Percentiles rank a stretch among this genome's conserved stretches.
These are phyloP conservation scores for Aleiodes sp. DNA, from an alignment of 1,140 invertebrate species.

Conservation along the genomic window DNA sequence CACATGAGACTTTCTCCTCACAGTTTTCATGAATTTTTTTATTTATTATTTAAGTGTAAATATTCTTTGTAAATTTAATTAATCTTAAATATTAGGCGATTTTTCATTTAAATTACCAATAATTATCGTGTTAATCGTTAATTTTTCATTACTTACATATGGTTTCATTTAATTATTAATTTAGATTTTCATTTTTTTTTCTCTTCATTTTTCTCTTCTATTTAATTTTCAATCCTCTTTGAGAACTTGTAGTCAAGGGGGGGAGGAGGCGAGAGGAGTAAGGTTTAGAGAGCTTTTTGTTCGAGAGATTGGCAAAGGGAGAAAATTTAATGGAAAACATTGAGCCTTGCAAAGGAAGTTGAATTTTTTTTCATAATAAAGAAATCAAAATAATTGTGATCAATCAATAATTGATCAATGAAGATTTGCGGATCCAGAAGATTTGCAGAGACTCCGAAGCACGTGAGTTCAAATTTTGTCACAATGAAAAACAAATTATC, in stretches of 20 bases:
- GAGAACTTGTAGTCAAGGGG: constrained; percentile 37
- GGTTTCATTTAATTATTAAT: constrained; percentile 20
- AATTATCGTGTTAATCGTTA: constrained; percentile 30
- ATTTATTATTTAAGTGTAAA: constrained; percentile 52
- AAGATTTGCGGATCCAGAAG: not conserved
- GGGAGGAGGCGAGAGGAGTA: not conserved
- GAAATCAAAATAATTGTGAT: too few species aligned
- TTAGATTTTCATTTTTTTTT: constrained; percentile 21
- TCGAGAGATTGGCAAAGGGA: not conserved
- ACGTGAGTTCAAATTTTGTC: too few species aligned
- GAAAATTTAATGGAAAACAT: not conserved
- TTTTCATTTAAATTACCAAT: constrained; percentile 42
- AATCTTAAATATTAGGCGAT: constrained; percentile 58
- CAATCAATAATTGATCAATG: too few species aligned
- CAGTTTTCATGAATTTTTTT: too few species aligned
- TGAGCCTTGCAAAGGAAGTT: not conserved
- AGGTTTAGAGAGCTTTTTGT: not conserved
- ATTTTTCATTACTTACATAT: constrained; percentile 19
- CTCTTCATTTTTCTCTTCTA: not conserved
- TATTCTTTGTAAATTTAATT: constrained; percentile 60
- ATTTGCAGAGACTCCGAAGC: constrained; percentile 9
- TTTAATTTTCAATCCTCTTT: constrained; percentile 20
- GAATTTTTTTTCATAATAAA: not conserved
- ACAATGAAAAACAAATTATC: too few species aligned
- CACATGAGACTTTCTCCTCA: constrained; percentile 55